phyloP scores from a whole-genome alignment of 2,113 vertebrate species.

The Prunella fulvescens region DNA sequence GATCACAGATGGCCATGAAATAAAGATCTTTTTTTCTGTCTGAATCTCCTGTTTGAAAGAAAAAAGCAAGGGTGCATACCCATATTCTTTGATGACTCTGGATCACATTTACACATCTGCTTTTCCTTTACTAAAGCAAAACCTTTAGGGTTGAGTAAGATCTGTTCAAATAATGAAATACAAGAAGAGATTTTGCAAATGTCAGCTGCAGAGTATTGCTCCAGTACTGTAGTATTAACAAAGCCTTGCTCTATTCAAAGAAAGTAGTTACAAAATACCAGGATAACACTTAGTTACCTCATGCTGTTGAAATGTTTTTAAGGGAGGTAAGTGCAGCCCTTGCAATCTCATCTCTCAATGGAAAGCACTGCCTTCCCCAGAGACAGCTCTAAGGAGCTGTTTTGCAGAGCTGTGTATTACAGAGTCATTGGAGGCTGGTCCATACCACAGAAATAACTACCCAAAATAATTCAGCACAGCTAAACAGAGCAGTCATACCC shows the following conservation, averaged over 20 bases:
- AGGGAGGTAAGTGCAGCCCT: not conserved
- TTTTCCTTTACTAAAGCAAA: not conserved
- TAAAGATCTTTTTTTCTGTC: not conserved
- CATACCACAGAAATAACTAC: not conserved
- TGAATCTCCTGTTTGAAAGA: not conserved
- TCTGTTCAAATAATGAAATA: not conserved
- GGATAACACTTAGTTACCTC: not conserved
- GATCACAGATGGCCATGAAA: not conserved
- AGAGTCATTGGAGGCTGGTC: not conserved
- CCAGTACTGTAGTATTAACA: not conserved
- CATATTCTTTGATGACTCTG: not conserved
- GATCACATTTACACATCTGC: not conserved
- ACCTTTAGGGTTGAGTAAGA: not conserved
- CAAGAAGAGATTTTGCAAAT: not conserved
- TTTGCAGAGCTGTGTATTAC: not conserved
- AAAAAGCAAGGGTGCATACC: not conserved
- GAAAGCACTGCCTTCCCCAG: not conserved
- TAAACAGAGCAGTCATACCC: not conserved
- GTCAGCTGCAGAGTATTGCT: not conserved
- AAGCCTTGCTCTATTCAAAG: not conserved
- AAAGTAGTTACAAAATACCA: not conserved
- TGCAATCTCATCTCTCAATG: not conserved
- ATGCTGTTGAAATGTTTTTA: not conserved
- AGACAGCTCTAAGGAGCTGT: not conserved
- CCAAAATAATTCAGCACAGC: constrained; percentile 1